Conservation (phyloP, 2,797 vertebrate genomes). For the Acipenser oxyrinchus region DNA sequence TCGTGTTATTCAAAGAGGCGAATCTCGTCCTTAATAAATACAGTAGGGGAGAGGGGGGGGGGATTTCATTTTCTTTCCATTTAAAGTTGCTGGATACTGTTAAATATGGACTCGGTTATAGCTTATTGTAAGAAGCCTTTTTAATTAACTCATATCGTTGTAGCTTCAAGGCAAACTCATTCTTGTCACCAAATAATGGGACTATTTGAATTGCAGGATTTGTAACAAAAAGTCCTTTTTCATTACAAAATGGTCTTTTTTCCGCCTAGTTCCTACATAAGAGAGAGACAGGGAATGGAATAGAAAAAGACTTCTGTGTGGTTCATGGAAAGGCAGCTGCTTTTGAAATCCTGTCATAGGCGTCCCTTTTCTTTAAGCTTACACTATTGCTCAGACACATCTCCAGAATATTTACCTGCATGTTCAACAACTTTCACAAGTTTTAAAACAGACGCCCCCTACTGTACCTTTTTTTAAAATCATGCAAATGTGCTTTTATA, state of each 20-base stretch:
- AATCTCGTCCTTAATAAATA: constrained; percentile 30
- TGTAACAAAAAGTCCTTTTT: constrained; percentile 46
- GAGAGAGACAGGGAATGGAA: constrained; percentile 2
- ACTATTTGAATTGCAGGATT: constrained; percentile 41
- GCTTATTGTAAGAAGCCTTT: constrained; percentile 45
- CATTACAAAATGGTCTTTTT: constrained; percentile 23
- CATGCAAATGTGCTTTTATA: no score
- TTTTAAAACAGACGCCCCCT: background rate
- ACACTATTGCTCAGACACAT: background rate
- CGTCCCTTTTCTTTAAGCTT: background rate
- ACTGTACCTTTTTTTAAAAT: background rate
- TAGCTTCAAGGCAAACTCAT: constrained; percentile 55
- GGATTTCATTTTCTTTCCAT: constrained; percentile 50
- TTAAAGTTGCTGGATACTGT: constrained; percentile 51
- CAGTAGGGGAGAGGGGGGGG: constrained; percentile 29
- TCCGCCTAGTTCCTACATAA: constrained; percentile 9
- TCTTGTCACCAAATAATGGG: constrained; percentile 54
- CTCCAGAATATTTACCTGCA: background rate
- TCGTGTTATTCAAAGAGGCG: constrained; percentile 22
- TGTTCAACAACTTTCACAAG: background rate
- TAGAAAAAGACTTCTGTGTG: background rate
- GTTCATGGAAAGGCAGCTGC: no score
- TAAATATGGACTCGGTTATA: constrained; percentile 53
- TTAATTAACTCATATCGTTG: constrained; percentile 64
- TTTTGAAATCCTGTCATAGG: no score